These are phyloP conservation scores for Pteruthius melanotis DNA, from an alignment of 2,113 vertebrate species.

Conservation along the genomic window DNA sequence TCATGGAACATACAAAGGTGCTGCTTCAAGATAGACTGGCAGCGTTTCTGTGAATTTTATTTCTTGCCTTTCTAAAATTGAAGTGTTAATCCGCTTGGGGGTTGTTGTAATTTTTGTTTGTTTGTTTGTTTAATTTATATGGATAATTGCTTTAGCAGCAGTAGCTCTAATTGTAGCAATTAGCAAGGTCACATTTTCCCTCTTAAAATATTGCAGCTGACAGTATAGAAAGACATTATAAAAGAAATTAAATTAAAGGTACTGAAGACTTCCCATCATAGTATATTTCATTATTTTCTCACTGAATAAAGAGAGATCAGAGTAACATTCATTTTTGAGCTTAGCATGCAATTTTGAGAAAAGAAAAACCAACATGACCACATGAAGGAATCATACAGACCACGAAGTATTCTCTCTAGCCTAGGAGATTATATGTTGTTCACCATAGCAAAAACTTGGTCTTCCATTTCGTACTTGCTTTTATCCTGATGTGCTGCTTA, in stretches of 20 bases:
- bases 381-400: fast-evolving
- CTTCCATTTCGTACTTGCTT: not conserved
- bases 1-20: not conserved
- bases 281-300: not conserved
- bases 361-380: not conserved
- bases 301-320: not conserved
- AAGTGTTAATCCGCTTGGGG: not conserved
- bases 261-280: not conserved
- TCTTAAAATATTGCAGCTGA: not conserved
- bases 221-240: not conserved
- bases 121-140: not conserved
- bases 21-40: not conserved
- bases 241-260: not conserved
- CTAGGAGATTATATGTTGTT: not conserved
- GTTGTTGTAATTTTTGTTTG: not conserved
- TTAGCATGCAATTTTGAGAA: not conserved
- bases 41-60: not conserved
- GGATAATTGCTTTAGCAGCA: conserved; percentile 1
- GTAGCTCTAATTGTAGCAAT: conserved; percentile 4
- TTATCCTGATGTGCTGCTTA: not conserved
- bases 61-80: not conserved
- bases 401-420: not conserved
- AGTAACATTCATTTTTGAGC: not conserved
- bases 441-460: not conserved
- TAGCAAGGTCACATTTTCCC: not conserved